Percentiles rank a stretch among this genome's conserved stretches.
phyloP scores from a whole-genome alignment of 2,888 invertebrate species.

The Parnassius orleans region DNA sequence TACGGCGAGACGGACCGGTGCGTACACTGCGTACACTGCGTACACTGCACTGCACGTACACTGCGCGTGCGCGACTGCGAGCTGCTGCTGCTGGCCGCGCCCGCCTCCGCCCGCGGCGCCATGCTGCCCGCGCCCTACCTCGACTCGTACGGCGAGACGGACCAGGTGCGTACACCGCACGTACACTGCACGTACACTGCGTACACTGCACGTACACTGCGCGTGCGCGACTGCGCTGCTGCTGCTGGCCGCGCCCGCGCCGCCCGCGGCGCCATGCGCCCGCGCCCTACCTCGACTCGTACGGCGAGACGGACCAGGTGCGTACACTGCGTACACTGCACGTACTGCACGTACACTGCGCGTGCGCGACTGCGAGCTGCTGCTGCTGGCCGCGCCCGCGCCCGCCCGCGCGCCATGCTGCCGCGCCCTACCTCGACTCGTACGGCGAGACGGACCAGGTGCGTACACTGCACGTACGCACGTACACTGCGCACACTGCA shows the following conservation, averaged over 20 bases:
- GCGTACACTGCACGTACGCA: not conserved
- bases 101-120: conserved; percentile 91
- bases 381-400: conserved; percentile 90
- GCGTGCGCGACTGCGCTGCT: conserved; percentile 50
- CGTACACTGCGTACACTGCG: no score
- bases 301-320: conserved; percentile 2
- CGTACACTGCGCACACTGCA: not conserved
- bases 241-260: conserved; percentile 84
- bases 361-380: conserved; percentile 88
- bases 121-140: conserved; percentile 96
- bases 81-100: conserved; percentile 91
- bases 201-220: not conserved
- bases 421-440: conserved; percentile 97
- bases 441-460: conserved; percentile 92
- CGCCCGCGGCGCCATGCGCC: no score
- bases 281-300: conserved; percentile 1
- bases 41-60: conserved; percentile 49
- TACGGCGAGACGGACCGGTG: no score
- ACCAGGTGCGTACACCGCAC: conserved; percentile 33
- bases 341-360: conserved; percentile 84
- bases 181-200: not conserved
- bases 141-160: conserved; percentile 97
- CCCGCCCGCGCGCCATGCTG: conserved; percentile 91
- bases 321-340: conserved; percentile 66
- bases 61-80: conserved; percentile 85